Evolutionary conservation across 2,888 invertebrate species (phyloP), one percentile per base, ranked within the genome.

Genomic region (Pinctada fucata): DNA sequence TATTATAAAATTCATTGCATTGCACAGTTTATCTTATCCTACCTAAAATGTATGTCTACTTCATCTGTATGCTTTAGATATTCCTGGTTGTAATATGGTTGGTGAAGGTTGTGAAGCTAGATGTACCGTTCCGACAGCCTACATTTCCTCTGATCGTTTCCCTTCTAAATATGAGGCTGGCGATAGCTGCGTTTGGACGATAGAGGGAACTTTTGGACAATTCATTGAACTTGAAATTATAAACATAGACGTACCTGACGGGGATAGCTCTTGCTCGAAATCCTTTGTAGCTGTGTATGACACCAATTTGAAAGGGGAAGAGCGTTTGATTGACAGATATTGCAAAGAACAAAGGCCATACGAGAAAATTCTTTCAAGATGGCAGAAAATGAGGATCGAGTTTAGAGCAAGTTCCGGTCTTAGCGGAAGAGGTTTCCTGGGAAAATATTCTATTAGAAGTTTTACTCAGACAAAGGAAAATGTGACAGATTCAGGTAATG

Each of bases 81-180:
- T 79, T 4, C 80, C 80, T 2, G 82, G 79, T 3, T 82, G 82
- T 71, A 75, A 79, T 3, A 77, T 74, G 31, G 45, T 69, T 8
- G 63, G 77, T 3, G 67, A 31, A 2, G 67, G 47, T 0, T 75
- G 76, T 45, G 45, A 50, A 8, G 31, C 63, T 5, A 51, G 63
- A n/a, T 82, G 82, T 72, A 72, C 48, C 3, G 51, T 51, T 16
- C 51, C 66, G 2, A 6, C 76, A 3, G 82, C 73, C 2, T 64
- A 75, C 0, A 79, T 83, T 6, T 64, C 64, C 3, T 75, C 75
- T 2, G 77, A 73, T 10, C 77, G 81, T 16, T 83, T 52, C 67
- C 82, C 82, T 5, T 50, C 76, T 4, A 45, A 31, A 13, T 72
- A 72, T 52, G 16, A 66, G 13, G 49, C 58, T 45, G 52, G 48